Evolutionary conservation across 2,113 vertebrate genomes (phyloP).

Genomic region (Myxocyprinus asiaticus): DNA sequence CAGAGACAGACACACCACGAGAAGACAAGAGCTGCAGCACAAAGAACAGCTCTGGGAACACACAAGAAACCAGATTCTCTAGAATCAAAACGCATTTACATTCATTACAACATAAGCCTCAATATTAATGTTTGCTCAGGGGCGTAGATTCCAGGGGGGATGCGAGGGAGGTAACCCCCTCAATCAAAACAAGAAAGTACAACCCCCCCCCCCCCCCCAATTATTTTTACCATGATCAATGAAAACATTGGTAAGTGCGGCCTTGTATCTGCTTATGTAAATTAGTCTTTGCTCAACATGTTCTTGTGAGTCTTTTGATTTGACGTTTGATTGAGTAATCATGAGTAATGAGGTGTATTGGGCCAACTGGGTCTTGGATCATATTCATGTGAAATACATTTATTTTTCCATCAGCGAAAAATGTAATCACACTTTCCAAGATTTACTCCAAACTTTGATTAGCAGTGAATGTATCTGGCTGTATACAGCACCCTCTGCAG

Average conservation of each 20-base stretch:
- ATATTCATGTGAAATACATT: neutral
- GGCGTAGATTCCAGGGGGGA: neutral
- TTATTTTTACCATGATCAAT: too few species aligned
- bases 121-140: neutral
- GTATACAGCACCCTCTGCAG: conserved; percentile 49
- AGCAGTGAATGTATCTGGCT: neutral
- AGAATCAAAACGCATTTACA: conserved; percentile 41
- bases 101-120: neutral
- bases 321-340: too few species aligned
- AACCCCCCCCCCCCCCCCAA: too few species aligned
- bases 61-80: conserved; percentile 96
- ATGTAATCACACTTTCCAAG: neutral
- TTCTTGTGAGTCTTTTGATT: too few species aligned
- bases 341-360: neutral
- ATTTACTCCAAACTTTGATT: neutral
- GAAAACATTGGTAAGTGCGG: too few species aligned
- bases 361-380: neutral
- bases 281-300: too few species aligned
- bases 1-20: conserved; percentile 64
- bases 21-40: conserved; percentile 92
- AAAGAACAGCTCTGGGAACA: conserved; percentile 97
- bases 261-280: too few species aligned
- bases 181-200: too few species aligned
- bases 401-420: neutral
- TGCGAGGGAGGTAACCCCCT: too few species aligned